phyloP scores from a whole-genome alignment of 1,140 invertebrate genomes.

The Penaeus chinensis region DNA sequence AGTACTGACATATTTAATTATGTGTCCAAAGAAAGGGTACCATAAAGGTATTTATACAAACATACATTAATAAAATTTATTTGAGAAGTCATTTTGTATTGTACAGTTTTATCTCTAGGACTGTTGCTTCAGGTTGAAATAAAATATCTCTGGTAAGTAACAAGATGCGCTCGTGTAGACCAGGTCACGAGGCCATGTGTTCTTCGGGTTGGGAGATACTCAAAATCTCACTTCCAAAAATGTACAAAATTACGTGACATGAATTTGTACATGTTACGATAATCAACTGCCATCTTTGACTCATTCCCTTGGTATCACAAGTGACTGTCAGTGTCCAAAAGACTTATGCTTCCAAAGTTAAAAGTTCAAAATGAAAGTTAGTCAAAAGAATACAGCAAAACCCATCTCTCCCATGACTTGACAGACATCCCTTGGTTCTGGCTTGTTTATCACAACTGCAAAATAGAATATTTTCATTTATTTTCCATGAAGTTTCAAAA shows the following conservation, averaged over 20 bases:
- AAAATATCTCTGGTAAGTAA: slow-evolving; percentile 49
- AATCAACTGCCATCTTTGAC: slow-evolving; percentile 35
- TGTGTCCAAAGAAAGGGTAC: background rate
- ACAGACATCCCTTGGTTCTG: slow-evolving; percentile 29
- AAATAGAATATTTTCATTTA: slow-evolving; percentile 32
- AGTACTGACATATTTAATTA: too few species aligned
- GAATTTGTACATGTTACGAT: slow-evolving; percentile 53
- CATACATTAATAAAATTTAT: slow-evolving; percentile 56
- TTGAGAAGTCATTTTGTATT: slow-evolving; percentile 45
- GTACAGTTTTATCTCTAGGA: slow-evolving; percentile 43
- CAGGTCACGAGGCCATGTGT: slow-evolving; percentile 34
- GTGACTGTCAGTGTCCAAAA: slow-evolving; percentile 3
- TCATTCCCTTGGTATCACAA: slow-evolving; percentile 31
- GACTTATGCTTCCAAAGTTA: background rate
- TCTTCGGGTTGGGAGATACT: slow-evolving; percentile 32
- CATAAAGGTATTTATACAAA: slow-evolving; percentile 22
- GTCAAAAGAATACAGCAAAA: background rate
- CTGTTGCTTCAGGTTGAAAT: slow-evolving; percentile 36
- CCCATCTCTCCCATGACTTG: background rate
- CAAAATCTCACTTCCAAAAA: slow-evolving; percentile 34
- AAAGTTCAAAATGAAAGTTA: background rate
- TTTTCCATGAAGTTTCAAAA: background rate
- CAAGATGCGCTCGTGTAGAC: slow-evolving; percentile 29
- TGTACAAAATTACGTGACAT: slow-evolving; percentile 48
- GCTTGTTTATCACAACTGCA: slow-evolving; percentile 10